Evolutionary conservation across 1,140 invertebrate genomes (phyloP).

Genomic region (Aphelinus certus): DNA sequence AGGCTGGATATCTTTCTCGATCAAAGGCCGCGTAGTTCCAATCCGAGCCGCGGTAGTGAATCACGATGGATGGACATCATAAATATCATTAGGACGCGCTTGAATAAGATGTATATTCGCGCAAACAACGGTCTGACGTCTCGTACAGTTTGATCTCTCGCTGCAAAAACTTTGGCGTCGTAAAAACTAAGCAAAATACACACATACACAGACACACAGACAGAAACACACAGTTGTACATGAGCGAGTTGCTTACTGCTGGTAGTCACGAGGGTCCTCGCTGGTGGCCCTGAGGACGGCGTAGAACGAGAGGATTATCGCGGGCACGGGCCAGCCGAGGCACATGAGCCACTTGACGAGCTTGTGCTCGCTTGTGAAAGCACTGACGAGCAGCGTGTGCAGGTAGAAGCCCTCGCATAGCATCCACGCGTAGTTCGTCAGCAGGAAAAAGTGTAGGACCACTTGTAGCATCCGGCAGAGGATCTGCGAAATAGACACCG

Average conservation of each 20-base stretch:
- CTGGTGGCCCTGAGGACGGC: constrained; percentile 69
- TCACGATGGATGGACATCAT: no score
- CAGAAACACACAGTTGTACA: no score
- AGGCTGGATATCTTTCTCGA: no score
- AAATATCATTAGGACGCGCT: no score
- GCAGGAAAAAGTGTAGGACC: constrained; percentile 86
- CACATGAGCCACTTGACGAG: constrained; percentile 84
- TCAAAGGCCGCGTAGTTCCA: no score
- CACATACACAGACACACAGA: neutral
- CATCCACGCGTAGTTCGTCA: constrained; percentile 97
- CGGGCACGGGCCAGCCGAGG: constrained; percentile 86
- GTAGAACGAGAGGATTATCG: constrained; percentile 76
- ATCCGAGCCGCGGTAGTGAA: no score
- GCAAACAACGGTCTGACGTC: no score
- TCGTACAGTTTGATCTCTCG: no score
- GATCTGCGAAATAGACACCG: constrained; percentile 12
- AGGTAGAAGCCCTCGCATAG: constrained; percentile 93
- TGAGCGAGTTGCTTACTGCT: constrained; percentile 67
- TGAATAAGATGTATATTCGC: no score
- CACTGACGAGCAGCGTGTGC: constrained; percentile 89
- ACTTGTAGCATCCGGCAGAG: constrained; percentile 84
- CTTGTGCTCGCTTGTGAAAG: constrained; percentile 88
- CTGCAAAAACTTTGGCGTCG: constrained; percentile 5
- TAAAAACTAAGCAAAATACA: constrained; percentile 2
- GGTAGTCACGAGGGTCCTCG: constrained; percentile 67